Evolutionary conservation across 2,113 vertebrate genomes (phyloP).

Genomic region (Tupaia tana): DNA sequence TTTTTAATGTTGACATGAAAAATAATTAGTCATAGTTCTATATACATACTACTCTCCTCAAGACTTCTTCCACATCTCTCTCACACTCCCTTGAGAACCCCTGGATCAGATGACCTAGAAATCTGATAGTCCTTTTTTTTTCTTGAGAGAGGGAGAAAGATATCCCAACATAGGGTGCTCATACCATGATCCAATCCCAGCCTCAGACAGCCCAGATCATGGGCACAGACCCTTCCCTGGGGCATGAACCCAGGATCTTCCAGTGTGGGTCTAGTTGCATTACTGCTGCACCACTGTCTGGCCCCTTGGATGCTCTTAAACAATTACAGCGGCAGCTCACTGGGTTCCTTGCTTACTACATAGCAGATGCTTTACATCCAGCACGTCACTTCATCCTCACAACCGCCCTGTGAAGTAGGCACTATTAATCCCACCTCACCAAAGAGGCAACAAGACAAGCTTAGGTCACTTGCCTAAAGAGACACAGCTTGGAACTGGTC

Average conservation of each 20-base stretch:
- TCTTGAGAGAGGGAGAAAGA: too few species aligned
- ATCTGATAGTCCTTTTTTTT: too few species aligned
- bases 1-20: conserved; percentile 22
- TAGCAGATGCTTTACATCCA: background rate
- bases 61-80: background rate
- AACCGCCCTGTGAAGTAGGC: background rate
- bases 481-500: background rate
- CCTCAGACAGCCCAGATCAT: too few species aligned
- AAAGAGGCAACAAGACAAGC: background rate
- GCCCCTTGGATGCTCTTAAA: background rate
- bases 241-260: too few species aligned
- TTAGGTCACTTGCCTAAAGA: background rate
- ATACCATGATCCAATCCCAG: too few species aligned
- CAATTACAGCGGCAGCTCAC: background rate
- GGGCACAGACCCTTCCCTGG: background rate
- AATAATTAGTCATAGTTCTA: background rate
- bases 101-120: background rate
- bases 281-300: too few species aligned
- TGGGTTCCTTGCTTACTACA: background rate
- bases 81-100: background rate
- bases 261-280: too few species aligned
- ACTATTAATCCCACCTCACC: background rate
- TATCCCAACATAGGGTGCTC: too few species aligned
- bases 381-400: background rate
- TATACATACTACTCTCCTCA: background rate